These are phyloP conservation scores for Xenopus borealis DNA, from an alignment of 2,113 vertebrate species.

Conservation along the genomic window DNA sequence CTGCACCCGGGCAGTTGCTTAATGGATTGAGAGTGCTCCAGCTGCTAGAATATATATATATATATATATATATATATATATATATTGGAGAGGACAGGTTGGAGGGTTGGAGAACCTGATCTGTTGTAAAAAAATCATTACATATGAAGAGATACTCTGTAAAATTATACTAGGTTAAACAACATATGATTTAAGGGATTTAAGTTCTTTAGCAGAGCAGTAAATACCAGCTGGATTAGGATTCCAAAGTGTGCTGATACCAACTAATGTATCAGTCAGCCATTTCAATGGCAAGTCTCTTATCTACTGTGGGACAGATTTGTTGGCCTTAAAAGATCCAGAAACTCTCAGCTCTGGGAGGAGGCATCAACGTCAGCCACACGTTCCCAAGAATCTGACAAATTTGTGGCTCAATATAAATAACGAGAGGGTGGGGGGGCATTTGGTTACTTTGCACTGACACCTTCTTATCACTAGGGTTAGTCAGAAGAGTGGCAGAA, in stretches of 20 bases:
- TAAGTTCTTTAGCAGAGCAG: slow-evolving; percentile 8
- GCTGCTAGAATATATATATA: too few relatives aligned
- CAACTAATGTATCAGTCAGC: slow-evolving; percentile 46
- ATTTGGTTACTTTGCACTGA: slow-evolving; percentile 73
- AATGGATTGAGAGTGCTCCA: too few relatives aligned
- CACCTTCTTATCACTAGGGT: slow-evolving; percentile 81
- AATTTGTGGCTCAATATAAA: slow-evolving; percentile 60
- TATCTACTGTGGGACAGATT: slow-evolving; percentile 53
- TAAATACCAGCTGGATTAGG: slow-evolving; percentile 20
- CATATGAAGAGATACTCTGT: too few relatives aligned
- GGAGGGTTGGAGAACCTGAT: too few relatives aligned
- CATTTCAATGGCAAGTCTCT: slow-evolving; percentile 50
- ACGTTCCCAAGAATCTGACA: slow-evolving; percentile 62
- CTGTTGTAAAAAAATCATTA: too few relatives aligned
- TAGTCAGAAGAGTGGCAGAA: slow-evolving; percentile 60
- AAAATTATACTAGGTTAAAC: too few relatives aligned
- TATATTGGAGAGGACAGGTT: too few relatives aligned
- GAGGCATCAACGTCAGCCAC: slow-evolving; percentile 55
- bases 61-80: too few relatives aligned
- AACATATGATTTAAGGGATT: background rate
- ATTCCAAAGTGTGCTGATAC: slow-evolving; percentile 40
- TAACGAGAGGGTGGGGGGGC: slow-evolving; percentile 58
- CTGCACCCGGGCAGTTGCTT: too few relatives aligned
- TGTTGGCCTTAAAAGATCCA: slow-evolving; percentile 56
- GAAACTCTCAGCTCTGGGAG: slow-evolving; percentile 37